phyloP scores from a whole-genome alignment of 2,113 vertebrate species.

The Ia io region DNA sequence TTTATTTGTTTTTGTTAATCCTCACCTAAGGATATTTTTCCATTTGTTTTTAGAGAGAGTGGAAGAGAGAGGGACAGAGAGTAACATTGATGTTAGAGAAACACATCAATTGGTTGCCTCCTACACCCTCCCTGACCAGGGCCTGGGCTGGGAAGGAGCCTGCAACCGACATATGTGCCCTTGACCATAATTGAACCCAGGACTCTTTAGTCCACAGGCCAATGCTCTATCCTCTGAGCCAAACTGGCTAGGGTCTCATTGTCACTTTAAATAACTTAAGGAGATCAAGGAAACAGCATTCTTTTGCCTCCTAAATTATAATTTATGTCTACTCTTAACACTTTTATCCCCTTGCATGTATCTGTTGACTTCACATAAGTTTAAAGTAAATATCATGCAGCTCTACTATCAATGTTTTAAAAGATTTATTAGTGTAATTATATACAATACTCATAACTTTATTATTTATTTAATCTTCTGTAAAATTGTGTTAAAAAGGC shows the following conservation, averaged over 20 bases:
- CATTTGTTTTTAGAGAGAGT: too few relatives aligned
- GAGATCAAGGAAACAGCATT: not conserved
- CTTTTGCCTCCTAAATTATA: not conserved
- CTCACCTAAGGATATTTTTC: too few relatives aligned
- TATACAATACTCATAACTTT: not conserved
- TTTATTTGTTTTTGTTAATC: too few relatives aligned
- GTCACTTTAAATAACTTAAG: not conserved
- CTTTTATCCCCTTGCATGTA: not conserved
- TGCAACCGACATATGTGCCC: too few relatives aligned
- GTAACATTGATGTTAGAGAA: too few relatives aligned
- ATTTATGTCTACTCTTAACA: not conserved
- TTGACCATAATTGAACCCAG: too few relatives aligned
- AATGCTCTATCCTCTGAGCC: too few relatives aligned
- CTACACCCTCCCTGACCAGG: too few relatives aligned
- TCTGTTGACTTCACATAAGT: not conserved
- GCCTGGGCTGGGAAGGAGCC: too few relatives aligned
- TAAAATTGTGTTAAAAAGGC: not conserved
- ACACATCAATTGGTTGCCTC: too few relatives aligned
- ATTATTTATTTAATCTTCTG: not conserved
- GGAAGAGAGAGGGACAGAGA: too few relatives aligned
- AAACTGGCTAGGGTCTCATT: not conserved
- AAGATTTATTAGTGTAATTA: not conserved
- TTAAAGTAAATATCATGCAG: not conserved
- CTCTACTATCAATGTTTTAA: not conserved
- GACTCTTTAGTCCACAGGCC: too few relatives aligned